Evolutionary conservation across 2,888 invertebrate species (phyloP).

Genomic region (Neoscelio sp.): DNA sequence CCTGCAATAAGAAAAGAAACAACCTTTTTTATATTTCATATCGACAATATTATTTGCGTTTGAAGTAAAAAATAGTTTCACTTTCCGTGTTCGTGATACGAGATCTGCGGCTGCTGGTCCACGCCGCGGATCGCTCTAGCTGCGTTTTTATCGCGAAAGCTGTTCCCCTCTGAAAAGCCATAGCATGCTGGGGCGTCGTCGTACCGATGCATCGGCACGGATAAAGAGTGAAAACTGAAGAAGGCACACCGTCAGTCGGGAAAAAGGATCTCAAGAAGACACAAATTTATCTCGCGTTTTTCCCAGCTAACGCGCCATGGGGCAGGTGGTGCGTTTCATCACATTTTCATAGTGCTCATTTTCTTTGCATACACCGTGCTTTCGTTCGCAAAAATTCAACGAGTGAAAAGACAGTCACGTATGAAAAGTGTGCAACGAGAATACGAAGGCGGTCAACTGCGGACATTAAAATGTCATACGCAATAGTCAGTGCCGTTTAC

Average conservation of each 20-base stretch:
- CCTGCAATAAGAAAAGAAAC: no score
- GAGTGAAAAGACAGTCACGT: no score
- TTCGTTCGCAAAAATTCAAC: no score
- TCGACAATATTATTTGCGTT: conserved; percentile 15
- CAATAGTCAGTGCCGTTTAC: not conserved
- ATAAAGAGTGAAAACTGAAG: conserved; percentile 75
- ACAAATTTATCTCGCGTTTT: conserved; percentile 53
- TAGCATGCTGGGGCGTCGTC: conserved; percentile 65
- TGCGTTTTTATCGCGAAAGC: conserved; percentile 62
- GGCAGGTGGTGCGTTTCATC: conserved; percentile 74
- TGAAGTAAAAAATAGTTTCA: conserved; percentile 64
- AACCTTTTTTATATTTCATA: not conserved
- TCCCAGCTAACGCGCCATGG: conserved; percentile 71
- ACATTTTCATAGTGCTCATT: no score
- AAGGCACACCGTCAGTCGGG: conserved; percentile 71
- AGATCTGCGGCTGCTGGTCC: conserved; percentile 44
- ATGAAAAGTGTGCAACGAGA: conserved; percentile 12
- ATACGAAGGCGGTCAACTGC: no score
- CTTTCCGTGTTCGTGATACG: conserved; percentile 66
- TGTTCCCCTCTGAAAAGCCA: conserved; percentile 67
- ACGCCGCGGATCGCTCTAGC: conserved; percentile 28
- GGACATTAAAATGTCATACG: not conserved
- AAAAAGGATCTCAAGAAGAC: conserved; percentile 62
- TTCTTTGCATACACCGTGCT: no score
- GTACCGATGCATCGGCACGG: conserved; percentile 66